These are phyloP conservation scores for Chaetogeoica ovagalla DNA, from an alignment of 2,888 invertebrate genomes.

Conservation along the genomic window DNA sequence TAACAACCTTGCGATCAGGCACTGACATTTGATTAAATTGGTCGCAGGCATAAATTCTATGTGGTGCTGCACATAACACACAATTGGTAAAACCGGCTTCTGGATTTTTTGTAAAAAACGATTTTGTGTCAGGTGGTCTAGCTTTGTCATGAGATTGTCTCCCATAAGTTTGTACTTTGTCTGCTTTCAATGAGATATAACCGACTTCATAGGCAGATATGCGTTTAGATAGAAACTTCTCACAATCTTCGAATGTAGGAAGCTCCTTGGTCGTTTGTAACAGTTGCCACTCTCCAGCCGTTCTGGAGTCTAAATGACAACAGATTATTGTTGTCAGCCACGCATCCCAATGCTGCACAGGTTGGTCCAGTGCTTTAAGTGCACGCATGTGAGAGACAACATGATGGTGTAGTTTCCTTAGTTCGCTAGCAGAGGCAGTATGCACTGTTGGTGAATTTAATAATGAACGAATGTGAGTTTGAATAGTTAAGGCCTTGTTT, in stretches of 20 bases:
- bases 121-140: neutral
- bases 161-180: neutral
- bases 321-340: neutral
- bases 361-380: neutral
- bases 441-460: slow-evolving; percentile 2
- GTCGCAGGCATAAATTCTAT: neutral
- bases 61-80: neutral
- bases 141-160: neutral
- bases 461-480: neutral
- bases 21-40: slow-evolving; percentile 2
- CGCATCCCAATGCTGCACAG: neutral
- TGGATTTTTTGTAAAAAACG: neutral
- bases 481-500: neutral
- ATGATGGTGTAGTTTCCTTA: neutral
- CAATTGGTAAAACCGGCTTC: neutral
- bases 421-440: neutral
- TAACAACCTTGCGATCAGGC: neutral
- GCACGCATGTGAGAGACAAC: neutral
- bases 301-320: neutral
- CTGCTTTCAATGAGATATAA: too few relatives aligned
- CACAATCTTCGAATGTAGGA: neutral
- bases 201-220: too few relatives aligned
- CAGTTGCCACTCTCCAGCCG: neutral
- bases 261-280: neutral
- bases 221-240: neutral